phyloP scores from a whole-genome alignment of 1,140 invertebrate genomes.

The Trichonephila inaurata region DNA sequence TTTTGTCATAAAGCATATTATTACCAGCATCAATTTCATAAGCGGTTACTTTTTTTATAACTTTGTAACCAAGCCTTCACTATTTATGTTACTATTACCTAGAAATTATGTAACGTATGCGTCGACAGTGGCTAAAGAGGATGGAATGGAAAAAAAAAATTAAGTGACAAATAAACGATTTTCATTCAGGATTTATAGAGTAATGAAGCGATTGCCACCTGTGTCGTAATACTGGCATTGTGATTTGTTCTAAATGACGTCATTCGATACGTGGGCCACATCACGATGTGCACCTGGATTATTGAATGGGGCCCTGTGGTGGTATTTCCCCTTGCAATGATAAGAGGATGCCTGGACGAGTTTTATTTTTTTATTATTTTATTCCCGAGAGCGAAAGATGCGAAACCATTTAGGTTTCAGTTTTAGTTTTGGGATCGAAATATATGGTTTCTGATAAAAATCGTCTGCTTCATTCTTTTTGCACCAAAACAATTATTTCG shows the following conservation, averaged over 20 bases:
- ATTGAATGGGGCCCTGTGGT: not conserved
- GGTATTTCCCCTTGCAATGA: constrained; percentile 30
- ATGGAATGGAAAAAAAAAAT: not conserved
- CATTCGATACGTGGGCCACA: constrained; percentile 12
- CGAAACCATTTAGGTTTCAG: constrained; percentile 22
- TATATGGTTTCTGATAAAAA: not conserved
- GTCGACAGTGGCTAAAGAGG: not conserved
- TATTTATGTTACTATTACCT: not conserved
- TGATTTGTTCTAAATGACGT: constrained; percentile 53
- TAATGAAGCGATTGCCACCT: constrained; percentile 30
- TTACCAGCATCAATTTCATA: too few species aligned
- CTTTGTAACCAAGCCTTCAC: too few species aligned
- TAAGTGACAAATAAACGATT: not conserved
- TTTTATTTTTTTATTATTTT: constrained; percentile 16
- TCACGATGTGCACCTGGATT: constrained; percentile 46
- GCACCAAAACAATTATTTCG: not conserved
- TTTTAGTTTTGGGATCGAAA: constrained; percentile 5
- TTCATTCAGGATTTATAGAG: not conserved
- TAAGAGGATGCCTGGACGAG: not conserved
- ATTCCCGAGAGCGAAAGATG: not conserved
- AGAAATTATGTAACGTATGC: not conserved
- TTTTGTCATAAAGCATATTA: too few species aligned
- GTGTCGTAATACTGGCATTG: not conserved
- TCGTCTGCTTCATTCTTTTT: not conserved
- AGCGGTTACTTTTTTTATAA: too few species aligned